A percentile compares a stretch with the other conserved stretches of the same genome.
Evolutionary conservation across 2,888 invertebrate genomes (phyloP).

Genomic region (Byasa hedistus): DNA sequence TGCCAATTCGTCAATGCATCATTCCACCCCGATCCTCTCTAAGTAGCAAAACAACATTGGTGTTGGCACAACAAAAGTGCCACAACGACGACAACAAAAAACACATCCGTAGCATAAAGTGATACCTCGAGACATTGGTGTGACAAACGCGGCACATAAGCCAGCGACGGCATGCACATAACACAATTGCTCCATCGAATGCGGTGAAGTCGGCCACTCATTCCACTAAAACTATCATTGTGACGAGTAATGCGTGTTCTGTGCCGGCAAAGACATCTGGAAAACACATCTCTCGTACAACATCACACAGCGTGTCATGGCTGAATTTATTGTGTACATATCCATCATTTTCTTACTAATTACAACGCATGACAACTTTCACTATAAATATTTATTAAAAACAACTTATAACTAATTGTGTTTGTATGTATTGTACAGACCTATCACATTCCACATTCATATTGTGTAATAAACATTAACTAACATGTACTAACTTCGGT

Average conservation of each 20-base stretch:
- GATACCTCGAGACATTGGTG: constrained; percentile 71
- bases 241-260: constrained; percentile 73
- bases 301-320: constrained; percentile 28
- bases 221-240: constrained; percentile 75
- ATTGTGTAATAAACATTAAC: constrained; percentile 49
- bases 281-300: constrained; percentile 47
- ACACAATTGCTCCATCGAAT: constrained; percentile 76
- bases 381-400: constrained; percentile 13
- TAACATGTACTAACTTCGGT: constrained; percentile 41
- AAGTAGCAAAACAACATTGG: constrained; percentile 65
- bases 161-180: constrained; percentile 78
- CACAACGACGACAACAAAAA: constrained; percentile 76
- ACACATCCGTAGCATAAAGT: constrained; percentile 64
- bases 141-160: constrained; percentile 74
- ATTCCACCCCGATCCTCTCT: constrained; percentile 65
- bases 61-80: constrained; percentile 61
- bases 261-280: constrained; percentile 55
- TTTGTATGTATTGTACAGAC: constrained; percentile 62
- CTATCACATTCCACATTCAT: constrained; percentile 65
- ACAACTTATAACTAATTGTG: constrained; percentile 18
- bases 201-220: constrained; percentile 79
- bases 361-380: constrained; percentile 40
- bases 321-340: constrained; percentile 61
- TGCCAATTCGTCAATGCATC: constrained; percentile 47
- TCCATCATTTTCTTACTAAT: constrained; percentile 35